Conservation (phyloP, 2,888 invertebrate genomes). For the Heliconius charithonia region DNA sequence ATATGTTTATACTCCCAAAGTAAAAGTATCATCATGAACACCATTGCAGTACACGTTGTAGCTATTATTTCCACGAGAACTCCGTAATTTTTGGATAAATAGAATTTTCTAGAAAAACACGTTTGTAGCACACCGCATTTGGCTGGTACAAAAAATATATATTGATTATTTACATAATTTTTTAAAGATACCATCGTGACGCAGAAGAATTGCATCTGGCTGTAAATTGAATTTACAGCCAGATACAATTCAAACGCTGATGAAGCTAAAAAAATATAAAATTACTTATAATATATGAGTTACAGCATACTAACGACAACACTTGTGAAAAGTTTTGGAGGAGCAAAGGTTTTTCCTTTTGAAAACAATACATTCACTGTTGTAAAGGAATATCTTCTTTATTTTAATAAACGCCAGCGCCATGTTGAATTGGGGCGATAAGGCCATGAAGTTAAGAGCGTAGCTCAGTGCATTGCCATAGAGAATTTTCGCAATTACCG, state of each 20-base stretch:
- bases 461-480: conserved; percentile 62
- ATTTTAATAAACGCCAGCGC: conserved; percentile 71
- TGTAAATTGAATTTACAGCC: too few species aligned
- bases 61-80: conserved; percentile 61
- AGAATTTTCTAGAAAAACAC: conserved; percentile 63
- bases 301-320: conserved; percentile 65
- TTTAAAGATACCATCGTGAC: neutral
- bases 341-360: conserved; percentile 60
- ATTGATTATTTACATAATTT: neutral
- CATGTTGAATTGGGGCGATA: conserved; percentile 75
- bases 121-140: conserved; percentile 72
- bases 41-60: conserved; percentile 54
- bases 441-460: conserved; percentile 60
- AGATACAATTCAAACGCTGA: too few species aligned
- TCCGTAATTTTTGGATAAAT: conserved; percentile 56
- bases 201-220: too few species aligned
- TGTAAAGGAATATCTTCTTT: conserved; percentile 68
- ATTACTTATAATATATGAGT: neutral
- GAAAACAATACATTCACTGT: conserved; percentile 69
- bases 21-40: conserved; percentile 59
- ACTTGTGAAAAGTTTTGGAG: conserved; percentile 64
- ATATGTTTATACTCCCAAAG: conserved; percentile 66
- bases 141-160: conserved; percentile 52
- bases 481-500: conserved; percentile 66
- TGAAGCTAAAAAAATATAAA: too few species aligned